These are phyloP conservation scores for Trypoxylus dichotomus DNA, from an alignment of 1,140 invertebrate genomes.

Conservation along the genomic window DNA sequence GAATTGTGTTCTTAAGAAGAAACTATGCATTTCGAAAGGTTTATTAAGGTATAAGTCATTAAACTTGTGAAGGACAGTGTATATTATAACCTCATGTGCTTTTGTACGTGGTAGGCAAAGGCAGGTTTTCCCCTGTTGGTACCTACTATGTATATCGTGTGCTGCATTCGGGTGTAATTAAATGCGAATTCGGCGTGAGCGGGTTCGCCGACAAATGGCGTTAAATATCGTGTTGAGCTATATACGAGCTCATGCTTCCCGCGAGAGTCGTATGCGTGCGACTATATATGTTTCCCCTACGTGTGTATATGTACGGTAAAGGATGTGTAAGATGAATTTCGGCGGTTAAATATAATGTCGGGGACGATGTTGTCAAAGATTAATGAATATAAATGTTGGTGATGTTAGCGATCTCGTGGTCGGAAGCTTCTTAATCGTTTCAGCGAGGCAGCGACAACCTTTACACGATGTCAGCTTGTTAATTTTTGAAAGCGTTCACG, in stretches of 20 bases:
- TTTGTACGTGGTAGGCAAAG: too few species aligned
- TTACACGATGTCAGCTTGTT: background rate
- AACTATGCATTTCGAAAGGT: too few species aligned
- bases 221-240: background rate
- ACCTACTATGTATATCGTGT: too few species aligned
- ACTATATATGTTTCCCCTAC: too few species aligned
- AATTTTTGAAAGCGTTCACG: background rate
- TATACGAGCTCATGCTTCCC: background rate
- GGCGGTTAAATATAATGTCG: background rate
- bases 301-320: background rate
- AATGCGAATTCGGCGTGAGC: background rate
- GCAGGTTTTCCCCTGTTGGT: too few species aligned
- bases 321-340: constrained; percentile 2
- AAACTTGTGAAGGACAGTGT: too few species aligned
- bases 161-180: background rate
- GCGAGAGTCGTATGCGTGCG: background rate
- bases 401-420: background rate
- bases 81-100: too few species aligned
- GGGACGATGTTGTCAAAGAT: background rate
- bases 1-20: too few species aligned
- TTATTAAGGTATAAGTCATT: too few species aligned
- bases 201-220: background rate
- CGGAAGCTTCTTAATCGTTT: background rate
- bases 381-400: background rate
- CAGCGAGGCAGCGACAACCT: background rate